Base-by-base conservation (phyloP, 2,888 invertebrate genomes). In the Xestoiulus laeticollis region DNA sequence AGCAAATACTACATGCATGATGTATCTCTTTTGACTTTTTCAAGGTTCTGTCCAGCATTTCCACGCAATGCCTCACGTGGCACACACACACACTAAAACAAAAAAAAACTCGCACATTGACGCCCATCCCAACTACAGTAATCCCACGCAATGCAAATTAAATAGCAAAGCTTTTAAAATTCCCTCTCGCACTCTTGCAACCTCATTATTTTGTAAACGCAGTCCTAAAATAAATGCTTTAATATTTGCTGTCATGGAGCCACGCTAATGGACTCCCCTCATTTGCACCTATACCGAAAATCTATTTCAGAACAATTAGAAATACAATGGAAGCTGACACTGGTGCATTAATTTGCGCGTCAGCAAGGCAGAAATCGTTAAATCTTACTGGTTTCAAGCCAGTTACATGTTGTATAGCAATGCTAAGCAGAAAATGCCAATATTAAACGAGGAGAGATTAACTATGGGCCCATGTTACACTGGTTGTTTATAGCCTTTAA, bases 241-340 rank as follows among this genome's bases (percentile, higher is more conserved):
- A 78, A 26, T 78, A 30, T 68, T 68, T 68, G 68, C 68, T 68
- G 68, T 26, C 59, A 59, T 68, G 68, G 26, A 68, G 26, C 68
- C 68, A 10, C 6, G 68, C 26, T 68, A n/a, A 68, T 68, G 26
- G 78, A 78, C 78, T 6, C 26, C 10, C 26, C 78, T 14, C 78
- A 78, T 30, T 78, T 30, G 78, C 78, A 78, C 78, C 78, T 68
- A 26, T 30, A 30, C 30, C n/a, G 4, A 12, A 22, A 78, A 78
- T 78, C 78, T 78, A 78, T 78, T 78, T 78, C 30, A 26, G 22
- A 14, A 14, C 14, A 22, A 78, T 78, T 78, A 78, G 30, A 78
- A 78, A 26, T 78, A 78, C 26, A 78, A 78, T 78, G 30, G 30
- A 10, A 30, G 78, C 78, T 78, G 30, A 30, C 78, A 78, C 59